Evolutionary conservation across 2,113 vertebrate species (phyloP).

Genomic region (Apodemus speciosus): DNA sequence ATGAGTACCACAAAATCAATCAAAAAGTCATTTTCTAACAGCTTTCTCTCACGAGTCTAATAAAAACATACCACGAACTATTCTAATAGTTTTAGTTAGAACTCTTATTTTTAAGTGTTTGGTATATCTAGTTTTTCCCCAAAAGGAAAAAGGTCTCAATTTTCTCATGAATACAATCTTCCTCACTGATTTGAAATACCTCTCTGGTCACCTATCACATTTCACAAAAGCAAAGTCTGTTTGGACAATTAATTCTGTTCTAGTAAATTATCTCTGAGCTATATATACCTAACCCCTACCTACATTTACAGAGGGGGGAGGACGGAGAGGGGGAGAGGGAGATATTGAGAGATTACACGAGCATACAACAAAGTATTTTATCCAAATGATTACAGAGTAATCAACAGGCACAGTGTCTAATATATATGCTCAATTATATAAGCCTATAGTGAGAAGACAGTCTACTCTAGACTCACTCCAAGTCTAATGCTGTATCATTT

Average conservation of each 20-base stretch:
- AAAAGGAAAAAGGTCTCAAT: background rate
- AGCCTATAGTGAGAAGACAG: slow-evolving; percentile 25
- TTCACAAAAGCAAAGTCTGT: background rate
- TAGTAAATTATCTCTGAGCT: slow-evolving; percentile 19
- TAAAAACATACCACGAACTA: slow-evolving; percentile 31
- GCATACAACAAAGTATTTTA: slow-evolving; percentile 3
- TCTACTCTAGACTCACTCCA: background rate
- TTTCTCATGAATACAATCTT: slow-evolving; percentile 28
- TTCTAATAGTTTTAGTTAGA: slow-evolving; percentile 29
- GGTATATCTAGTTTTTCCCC: background rate
- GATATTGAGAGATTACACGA: background rate
- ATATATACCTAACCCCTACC: background rate
- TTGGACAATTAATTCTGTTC: background rate
- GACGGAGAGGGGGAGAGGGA: background rate
- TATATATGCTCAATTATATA: background rate
- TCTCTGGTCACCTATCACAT: slow-evolving; percentile 11
- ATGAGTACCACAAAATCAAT: slow-evolving; percentile 33
- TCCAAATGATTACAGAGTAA: slow-evolving; percentile 6
- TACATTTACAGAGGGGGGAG: background rate
- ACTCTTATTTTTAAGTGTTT: background rate
- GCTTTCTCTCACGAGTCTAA: background rate
- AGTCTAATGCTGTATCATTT: slow-evolving; percentile 38
- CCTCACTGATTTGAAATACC: background rate
- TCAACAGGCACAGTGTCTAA: background rate
- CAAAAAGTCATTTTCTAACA: slow-evolving; percentile 22